Evolutionary conservation across 2,888 invertebrate species (phyloP).

Genomic region (Athalia circularis): DNA sequence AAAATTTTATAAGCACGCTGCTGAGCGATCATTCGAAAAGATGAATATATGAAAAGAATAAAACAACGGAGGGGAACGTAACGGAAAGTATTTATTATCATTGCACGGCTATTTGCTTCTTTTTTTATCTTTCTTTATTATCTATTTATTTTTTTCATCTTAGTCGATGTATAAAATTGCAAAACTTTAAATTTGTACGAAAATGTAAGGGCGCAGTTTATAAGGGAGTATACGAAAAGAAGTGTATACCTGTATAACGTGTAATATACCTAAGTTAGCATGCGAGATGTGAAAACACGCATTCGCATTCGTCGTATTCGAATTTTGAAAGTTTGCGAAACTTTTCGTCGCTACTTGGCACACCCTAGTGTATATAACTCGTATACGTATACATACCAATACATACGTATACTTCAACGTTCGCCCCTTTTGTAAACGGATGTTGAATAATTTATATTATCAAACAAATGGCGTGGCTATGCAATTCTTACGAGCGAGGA

Average conservation of each 20-base stretch:
- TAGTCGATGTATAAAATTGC: slow-evolving; percentile 28
- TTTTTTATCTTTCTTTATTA: too few relatives aligned
- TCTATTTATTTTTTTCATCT: not conserved
- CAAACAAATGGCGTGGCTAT: slow-evolving; percentile 34
- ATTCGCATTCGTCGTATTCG: slow-evolving; percentile 22
- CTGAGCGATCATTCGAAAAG: too few relatives aligned
- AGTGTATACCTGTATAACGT: not conserved
- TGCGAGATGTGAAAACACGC: slow-evolving; percentile 17
- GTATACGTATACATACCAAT: too few relatives aligned
- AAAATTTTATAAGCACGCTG: too few relatives aligned
- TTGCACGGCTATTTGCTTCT: too few relatives aligned
- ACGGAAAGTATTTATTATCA: too few relatives aligned
- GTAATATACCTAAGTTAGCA: not conserved
- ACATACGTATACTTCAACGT: too few relatives aligned
- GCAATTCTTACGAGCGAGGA: slow-evolving; percentile 29
- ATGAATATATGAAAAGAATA: too few relatives aligned
- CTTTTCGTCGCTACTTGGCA: slow-evolving; percentile 27
- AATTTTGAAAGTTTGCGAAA: slow-evolving; percentile 40
- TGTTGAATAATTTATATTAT: slow-evolving; percentile 43
- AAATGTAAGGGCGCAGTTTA: not conserved
- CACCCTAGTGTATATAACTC: too few relatives aligned
- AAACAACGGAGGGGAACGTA: too few relatives aligned
- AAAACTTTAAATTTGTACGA: slow-evolving; percentile 34
- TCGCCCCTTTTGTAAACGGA: slow-evolving; percentile 27
- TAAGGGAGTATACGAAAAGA: not conserved